Percentiles rank a stretch among this genome's conserved stretches.
These are phyloP conservation scores for Sarcophaga peregrina DNA, from an alignment of 1,140 invertebrate species.

Conservation along the genomic window DNA sequence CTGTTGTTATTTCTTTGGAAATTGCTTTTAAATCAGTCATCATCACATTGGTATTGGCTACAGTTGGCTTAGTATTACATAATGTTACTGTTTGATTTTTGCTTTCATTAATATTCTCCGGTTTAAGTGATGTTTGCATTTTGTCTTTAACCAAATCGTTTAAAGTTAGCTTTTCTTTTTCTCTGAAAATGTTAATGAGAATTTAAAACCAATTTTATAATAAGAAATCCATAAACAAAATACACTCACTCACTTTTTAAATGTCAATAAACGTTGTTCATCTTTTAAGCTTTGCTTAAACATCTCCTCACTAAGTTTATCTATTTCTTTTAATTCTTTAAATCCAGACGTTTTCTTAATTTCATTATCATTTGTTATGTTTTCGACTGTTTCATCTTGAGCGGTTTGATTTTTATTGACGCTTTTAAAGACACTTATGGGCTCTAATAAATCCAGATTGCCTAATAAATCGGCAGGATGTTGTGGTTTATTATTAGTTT, in stretches of 20 bases:
- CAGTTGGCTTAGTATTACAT: no score
- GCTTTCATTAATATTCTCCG: no score
- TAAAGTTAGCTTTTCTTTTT: constrained; percentile 76
- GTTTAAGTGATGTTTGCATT: constrained; percentile 40
- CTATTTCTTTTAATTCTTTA: constrained; percentile 57
- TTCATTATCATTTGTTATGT: neutral
- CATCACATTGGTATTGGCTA: neutral
- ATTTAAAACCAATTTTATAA: neutral
- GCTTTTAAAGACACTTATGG: constrained; percentile 24
- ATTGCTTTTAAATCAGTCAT: neutral
- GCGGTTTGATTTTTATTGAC: neutral
- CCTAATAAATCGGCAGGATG: constrained; percentile 40
- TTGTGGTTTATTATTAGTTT: neutral
- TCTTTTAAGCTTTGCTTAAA: constrained; percentile 55
- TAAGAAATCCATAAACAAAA: neutral
- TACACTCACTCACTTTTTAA: constrained; percentile 53
- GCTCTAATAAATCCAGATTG: constrained; percentile 42
- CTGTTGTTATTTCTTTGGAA: neutral
- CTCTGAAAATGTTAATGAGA: constrained; percentile 62
- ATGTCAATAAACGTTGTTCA: constrained; percentile 54
- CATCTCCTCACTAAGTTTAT: constrained; percentile 61
- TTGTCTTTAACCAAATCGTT: constrained; percentile 68
- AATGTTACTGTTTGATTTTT: no score
- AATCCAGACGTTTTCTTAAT: neutral
- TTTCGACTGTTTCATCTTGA: neutral